Conservation (phyloP, 1,140 invertebrate genomes). For the Diploscapter pachys region DNA sequence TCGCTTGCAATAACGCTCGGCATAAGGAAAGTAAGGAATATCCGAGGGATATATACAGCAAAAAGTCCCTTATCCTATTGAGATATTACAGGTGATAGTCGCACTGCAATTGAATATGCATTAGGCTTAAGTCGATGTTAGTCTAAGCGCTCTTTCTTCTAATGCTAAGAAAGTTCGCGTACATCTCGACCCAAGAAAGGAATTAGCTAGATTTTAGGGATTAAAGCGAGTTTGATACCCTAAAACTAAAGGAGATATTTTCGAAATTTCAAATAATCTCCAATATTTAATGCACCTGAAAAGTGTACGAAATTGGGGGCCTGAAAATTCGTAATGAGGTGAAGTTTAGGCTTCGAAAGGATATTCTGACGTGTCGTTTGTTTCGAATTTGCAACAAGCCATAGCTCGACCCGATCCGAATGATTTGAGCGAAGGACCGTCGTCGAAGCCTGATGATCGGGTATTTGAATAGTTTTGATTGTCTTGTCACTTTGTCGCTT, state of each 20-base stretch:
- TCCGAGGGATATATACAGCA: no score
- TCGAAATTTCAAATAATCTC: background rate
- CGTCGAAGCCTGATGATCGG: conserved; percentile 10
- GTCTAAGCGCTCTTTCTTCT: no score
- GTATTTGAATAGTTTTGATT: conserved; percentile 7
- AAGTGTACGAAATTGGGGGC: background rate
- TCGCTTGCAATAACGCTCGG: no score
- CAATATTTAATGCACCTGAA: background rate
- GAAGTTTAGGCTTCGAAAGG: conserved; percentile 21
- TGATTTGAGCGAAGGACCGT: conserved; percentile 6
- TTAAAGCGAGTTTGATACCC: background rate
- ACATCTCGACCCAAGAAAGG: background rate
- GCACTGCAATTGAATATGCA: no score
- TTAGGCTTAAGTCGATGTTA: no score
- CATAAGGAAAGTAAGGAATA: no score
- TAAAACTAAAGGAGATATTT: background rate
- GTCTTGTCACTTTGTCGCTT: background rate
- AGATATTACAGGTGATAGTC: no score
- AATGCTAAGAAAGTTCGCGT: no score
- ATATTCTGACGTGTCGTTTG: conserved; percentile 29
- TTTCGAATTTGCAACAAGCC: conserved; percentile 10
- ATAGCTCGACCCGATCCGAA: conserved; percentile 19
- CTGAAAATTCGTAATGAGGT: background rate
- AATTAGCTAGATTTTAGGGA: background rate
- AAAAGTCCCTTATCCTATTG: no score